Evolutionary conservation across 2,797 vertebrate genomes (phyloP), one percentile per base, ranked within the genome.

Genomic region (Fistularia commersonii): DNA sequence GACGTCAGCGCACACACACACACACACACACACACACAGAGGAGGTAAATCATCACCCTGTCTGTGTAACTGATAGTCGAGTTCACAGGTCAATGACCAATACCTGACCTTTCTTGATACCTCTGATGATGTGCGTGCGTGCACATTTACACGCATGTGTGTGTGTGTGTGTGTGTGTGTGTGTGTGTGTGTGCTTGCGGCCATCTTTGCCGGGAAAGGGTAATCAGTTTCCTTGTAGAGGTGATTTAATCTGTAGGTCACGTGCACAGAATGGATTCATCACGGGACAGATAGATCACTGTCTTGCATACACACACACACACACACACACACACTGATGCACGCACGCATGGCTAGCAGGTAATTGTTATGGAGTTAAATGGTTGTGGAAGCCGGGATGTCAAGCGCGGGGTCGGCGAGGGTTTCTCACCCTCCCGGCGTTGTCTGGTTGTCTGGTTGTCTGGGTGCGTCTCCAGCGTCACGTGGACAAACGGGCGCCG

Each of bases 211-310:
- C 57, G 57, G 57, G 41, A 75, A 76, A 53, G 57, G 61, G 66
- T 76, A 73, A 82, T 80, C 70, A 57, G 67, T 75, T 84, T 77
- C 61, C 48, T 61, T 63, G 76, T 72, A 44, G 73, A 59, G 63
- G 69, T 74, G 80, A 84, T 87, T 84, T 75, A 77, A 82, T 81
- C 76, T 80, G 66, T 64, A 12, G 65, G 64, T 84, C 77, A 78
- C 54, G 32, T 77, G 77, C 61, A 48, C 57, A 41, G 66, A 56
- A 80, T 82, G 69, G 73, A 82, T 83, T 77, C 74, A 81, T 85
- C 79, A 76, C 56, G 54, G 41, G 45, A 60, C 42, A 74, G 77
- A 79, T 79, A 54, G 53, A 81, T 81, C 77, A 78, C 60, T 77
- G 76, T 77, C 81, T 43, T 41, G 12, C 37, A 35, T 34, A 36